Evolutionary conservation across 2,797 vertebrate species (phyloP), one percentile per base, ranked within the genome.

Genomic region (Microctenopoma stevenorrisi): DNA sequence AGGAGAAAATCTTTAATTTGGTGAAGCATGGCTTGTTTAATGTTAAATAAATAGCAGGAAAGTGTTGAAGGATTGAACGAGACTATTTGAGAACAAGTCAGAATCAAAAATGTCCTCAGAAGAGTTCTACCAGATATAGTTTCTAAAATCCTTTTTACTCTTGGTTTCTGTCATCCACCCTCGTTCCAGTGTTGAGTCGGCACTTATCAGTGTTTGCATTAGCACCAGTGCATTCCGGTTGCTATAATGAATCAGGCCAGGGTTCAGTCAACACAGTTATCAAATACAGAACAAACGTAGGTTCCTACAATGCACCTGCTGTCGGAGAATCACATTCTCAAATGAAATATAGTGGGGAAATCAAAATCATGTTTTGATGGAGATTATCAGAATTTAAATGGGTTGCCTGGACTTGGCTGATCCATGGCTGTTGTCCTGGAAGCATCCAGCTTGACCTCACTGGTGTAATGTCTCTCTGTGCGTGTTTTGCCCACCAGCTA

Each of bases 261-360:
- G 67, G 61, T 71, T 86, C 15, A 1, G 81, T 91, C 82, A 87
- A 88, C 66, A 86, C 22, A 40, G 61, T 83, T 91, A 90, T 91
- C 87, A 89, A 51, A 61, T 74, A 62, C 43, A 73, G 79, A 90
- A 81, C 79, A 91, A 89, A 89, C 64, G 88, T 50, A 59, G 70
- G 51, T 74, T 64, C 49, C 79, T 43, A 14, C 25, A 56, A 46
- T 51, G 48, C 66, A 43, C 38, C 37, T 28, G 62, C 44, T 54
- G 51, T 0, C 7, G 12, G 10, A 67, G 48, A 56, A 49, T 9
- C 44, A 43, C 30, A 18, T 55, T 13, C 35, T 26, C 5, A 15
- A 5, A 51, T 55, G n/a, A 57, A 46, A 54, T 11, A 10, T 9
- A 7, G 16, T 1, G 8, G 35, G 42, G n/a, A 22, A 22, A 22